Evolutionary conservation across 2,888 invertebrate genomes (phyloP), one percentile per base, ranked within the genome.

Genomic region (Pocota personata): DNA sequence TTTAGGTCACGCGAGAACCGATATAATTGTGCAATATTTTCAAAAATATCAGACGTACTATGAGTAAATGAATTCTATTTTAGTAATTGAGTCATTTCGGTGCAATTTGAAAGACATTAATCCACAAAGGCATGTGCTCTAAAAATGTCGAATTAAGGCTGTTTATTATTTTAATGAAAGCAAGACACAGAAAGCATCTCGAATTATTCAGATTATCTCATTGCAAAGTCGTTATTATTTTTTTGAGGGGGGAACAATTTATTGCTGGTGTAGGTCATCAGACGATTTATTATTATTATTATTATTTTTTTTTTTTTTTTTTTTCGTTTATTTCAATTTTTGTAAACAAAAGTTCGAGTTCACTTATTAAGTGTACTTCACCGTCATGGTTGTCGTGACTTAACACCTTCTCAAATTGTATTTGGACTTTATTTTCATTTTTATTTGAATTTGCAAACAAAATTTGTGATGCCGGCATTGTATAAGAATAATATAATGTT

Each of bases 161-260:
- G 66, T 78, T 82, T 83, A 78, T 78, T 83, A 66, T 67, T 78
- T 72, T 58, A 60, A 66, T 69, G 60, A 24, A 58, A 67, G 24
- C 27, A 35, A 40, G 55, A 46, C 40, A 40, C 16, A 57, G 46
- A 48, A 72, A 58, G 14, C 52, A 55, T 52, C 50, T 30, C 52
- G 73, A 50, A 67, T 32, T 52, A 40, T 40, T 14, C 52, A 24
- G 76, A 76, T 67, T 76, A 76, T 66, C 64, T 76, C 57, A 66
- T 48, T 48, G 27, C 76, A 8, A 32, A 58, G 58, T 19, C 58
- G 16, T 58, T 35, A 16, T 72, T 40, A 40, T 66, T 8, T 27
- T 32, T 10, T 69, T 57, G 57, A 69, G 27, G 52, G 27, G 50
- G 30, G 21, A 37, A 48, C 8, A 7, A 50, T 6, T 24, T 5